Evolutionary conservation across 2,888 invertebrate species (phyloP).

Genomic region (Oasisia sp.): DNA sequence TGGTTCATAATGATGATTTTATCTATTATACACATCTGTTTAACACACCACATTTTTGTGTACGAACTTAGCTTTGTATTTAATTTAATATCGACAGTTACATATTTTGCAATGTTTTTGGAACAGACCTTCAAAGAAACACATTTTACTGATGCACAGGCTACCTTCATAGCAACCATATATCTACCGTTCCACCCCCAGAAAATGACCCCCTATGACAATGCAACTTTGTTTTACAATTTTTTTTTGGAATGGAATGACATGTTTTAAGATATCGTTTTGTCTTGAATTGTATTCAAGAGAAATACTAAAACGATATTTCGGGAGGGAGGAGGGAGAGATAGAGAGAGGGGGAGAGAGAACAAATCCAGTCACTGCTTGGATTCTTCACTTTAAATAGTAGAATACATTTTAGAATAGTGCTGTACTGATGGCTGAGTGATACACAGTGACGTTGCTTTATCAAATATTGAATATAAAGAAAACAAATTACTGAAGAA

Average conservation of each 20-base stretch:
- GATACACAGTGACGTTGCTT: neutral
- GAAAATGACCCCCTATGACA: too few relatives aligned
- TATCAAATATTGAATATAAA: neutral
- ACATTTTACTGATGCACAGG: neutral
- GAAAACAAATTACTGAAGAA: neutral
- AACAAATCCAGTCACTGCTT: neutral
- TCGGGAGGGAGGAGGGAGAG: neutral
- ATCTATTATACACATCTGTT: neutral
- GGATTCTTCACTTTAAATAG: neutral
- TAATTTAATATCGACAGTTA: neutral
- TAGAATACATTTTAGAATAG: neutral
- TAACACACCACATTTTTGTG: neutral
- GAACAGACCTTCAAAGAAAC: neutral
- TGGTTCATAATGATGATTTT: neutral
- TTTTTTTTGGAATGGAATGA: neutral
- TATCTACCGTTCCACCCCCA: too few relatives aligned
- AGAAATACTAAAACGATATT: neutral
- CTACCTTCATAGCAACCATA: too few relatives aligned
- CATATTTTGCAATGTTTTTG: neutral
- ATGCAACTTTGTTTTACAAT: neutral
- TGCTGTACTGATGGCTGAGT: neutral
- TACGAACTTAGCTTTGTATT: neutral
- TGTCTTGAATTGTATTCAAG: neutral
- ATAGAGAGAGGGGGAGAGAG: too few relatives aligned
- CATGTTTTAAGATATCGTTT: neutral